Evolutionary conservation across 1,140 invertebrate species (phyloP).

Genomic region (Stegodyphus dumicola): DNA sequence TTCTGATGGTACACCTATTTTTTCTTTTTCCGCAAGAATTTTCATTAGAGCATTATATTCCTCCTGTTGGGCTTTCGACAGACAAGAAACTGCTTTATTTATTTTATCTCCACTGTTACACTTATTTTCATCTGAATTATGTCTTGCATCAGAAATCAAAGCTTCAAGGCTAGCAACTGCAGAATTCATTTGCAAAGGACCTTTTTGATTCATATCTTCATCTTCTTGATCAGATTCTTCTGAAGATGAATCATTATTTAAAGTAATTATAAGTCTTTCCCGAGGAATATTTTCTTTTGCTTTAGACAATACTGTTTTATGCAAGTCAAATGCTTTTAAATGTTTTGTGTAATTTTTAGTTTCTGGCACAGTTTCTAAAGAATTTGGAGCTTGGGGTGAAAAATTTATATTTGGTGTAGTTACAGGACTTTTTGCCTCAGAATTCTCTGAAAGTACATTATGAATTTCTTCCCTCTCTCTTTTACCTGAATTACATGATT

Average conservation of each 20-base stretch:
- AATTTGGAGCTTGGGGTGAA: not conserved
- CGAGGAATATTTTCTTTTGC: not conserved
- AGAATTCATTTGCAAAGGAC: not conserved
- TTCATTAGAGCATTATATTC: conserved; percentile 33
- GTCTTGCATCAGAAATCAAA: conserved; percentile 34
- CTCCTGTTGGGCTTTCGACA: conserved; percentile 55
- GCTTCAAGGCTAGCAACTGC: conserved; percentile 32
- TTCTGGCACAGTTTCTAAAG: not conserved
- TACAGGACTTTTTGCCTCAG: not conserved
- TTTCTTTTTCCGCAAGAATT: conserved; percentile 31
- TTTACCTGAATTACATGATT: not conserved
- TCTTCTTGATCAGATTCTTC: conserved; percentile 42
- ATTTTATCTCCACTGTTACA: not conserved
- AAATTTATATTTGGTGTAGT: not conserved
- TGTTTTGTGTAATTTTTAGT: not conserved
- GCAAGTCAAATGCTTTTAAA: not conserved
- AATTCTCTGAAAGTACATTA: not conserved
- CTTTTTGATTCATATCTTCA: not conserved
- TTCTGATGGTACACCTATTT: not conserved
- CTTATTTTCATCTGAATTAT: not conserved
- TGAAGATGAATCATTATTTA: conserved; percentile 33
- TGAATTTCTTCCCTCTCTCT: not conserved
- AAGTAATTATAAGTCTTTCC: conserved; percentile 28
- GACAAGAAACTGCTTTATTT: conserved; percentile 24
- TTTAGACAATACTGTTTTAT: too few relatives aligned